A percentile compares a stretch with the other conserved stretches of the same genome.
phyloP scores from a whole-genome alignment of 2,888 invertebrate species.

The Sarcophaga carnaria region DNA sequence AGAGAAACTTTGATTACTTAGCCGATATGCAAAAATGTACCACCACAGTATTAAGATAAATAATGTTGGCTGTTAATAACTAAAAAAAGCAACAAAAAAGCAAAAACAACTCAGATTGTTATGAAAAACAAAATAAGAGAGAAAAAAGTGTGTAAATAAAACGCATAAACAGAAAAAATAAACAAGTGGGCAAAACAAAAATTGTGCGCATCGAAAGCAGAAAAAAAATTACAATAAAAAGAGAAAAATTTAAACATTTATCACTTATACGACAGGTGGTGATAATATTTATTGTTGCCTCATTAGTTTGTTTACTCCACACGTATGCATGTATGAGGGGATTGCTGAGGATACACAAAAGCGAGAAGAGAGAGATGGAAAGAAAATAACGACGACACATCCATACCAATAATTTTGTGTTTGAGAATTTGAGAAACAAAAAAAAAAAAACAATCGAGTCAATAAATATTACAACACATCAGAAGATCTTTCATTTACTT shows the following conservation, averaged over 20 bases:
- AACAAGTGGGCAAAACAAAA: constrained; percentile 21
- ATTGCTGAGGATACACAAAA: too few relatives aligned
- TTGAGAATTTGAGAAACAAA: too few relatives aligned
- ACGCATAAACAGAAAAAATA: constrained; percentile 33
- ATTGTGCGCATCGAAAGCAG: neutral
- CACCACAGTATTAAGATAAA: constrained; percentile 29
- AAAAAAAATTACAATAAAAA: neutral
- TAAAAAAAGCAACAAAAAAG: constrained; percentile 1
- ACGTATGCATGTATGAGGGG: too few relatives aligned
- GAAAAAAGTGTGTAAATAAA: constrained; percentile 44
- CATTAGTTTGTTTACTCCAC: too few relatives aligned
- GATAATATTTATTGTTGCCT: neutral
- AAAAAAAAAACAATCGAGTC: too few relatives aligned
- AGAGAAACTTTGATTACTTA: constrained; percentile 17
- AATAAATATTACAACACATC: too few relatives aligned
- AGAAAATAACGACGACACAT: too few relatives aligned
- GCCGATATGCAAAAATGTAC: constrained; percentile 41
- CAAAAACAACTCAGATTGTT: neutral
- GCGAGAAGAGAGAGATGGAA: too few relatives aligned
- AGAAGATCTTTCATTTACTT: too few relatives aligned
- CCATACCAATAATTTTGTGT: too few relatives aligned
- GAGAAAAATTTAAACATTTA: constrained; percentile 49
- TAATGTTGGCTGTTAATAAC: constrained; percentile 36
- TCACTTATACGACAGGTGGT: constrained; percentile 51
- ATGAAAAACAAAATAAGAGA: constrained; percentile 20